Base-by-base conservation (phyloP, 2,888 invertebrate species). In the Chorisops tibialis region DNA sequence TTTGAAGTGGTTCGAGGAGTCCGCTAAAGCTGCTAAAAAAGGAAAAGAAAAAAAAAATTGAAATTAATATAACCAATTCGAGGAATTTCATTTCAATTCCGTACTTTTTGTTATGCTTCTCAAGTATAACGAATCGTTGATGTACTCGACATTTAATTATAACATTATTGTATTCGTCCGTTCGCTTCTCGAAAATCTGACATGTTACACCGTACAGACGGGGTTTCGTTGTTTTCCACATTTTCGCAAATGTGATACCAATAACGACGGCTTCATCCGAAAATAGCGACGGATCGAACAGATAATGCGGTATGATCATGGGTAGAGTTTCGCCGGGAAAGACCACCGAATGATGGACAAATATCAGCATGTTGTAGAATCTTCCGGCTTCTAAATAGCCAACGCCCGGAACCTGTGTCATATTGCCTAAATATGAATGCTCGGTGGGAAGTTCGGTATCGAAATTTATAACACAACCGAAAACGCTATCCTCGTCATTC, bases 281-380 rank as follows among this genome's bases (percentile, higher is more conserved):
- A 63, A 74, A 72, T 61, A 69, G 64, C 18, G 69, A 68, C 1
- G 71, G 69, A 49, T 75, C 72, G 21, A 75, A 74, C 12, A 75
- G 69, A 62, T 69, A 70, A 21, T 79, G 79, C 3, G 85, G 80
- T 43, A 87, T 73, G 70, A 78, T 85, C 66, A 93, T 81, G 0
- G 92, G 92, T 21, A 93, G 75, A 1, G 87, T 89, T 76, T 91
- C 91, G 1, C 91, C 91, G 6, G 93, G 92, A 67, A 91, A 86
- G 14, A 91, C 82, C 52, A 90, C 78, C 49, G 84, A 80, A 43
- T 83, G 81, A 63, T 85, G 80, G 48, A 81, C 75, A 37, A 87
- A 77, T 50, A 88, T 72, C 4, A 87, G 85, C 63, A 88, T 73
- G 19, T 78, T 77, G 60, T 81, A 77, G 14, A 76, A 72, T 61